Base-by-base conservation (phyloP, 2,113 vertebrate species). In the Phrynosoma blainvillii region DNA sequence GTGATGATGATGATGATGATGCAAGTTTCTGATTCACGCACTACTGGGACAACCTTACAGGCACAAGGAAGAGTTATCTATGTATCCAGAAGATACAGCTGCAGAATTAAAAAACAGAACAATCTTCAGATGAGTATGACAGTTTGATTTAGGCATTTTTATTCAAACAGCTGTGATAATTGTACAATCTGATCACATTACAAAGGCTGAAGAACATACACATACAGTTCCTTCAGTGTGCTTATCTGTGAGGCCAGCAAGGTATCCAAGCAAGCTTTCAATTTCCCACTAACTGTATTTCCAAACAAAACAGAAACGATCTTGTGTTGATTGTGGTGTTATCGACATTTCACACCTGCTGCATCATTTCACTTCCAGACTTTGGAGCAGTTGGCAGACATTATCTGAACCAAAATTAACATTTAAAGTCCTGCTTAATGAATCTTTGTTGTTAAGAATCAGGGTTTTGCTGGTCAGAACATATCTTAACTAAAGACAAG, bases 391-490 rank as follows among this genome's bases (percentile, higher is more conserved):
- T 59, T 87, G 52, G 70, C 82, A 84, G 32, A 75, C 30, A 9
- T 20, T 47, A 65, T 52, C 65, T 78, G 54, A 42, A 27, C 0
- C 25, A 42, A 32, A 75, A 79, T 16, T 85, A 85, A 88, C 11
- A 71, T 8, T 42, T 73, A 71, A 36, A 42, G 0, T 0, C 1
- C 23, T 7, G 0, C 13, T 75, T 42, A 4, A 32, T 23, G 18
- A 56, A 25, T 91, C 14, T 25, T 0, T 1, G 1, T 83, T 76
- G 87, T 70, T 32, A 12, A 1, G 47, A 13, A 47, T 74, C 1
- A 16, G 16, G 73, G 13, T 27, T 62, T 75, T 82, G 18, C 27
- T 88, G 59, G 13, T 42, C 54, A 62, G 21, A 40, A 75, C 40
- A 73, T 21, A 59, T 36, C 52, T 74, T 59, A 71, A n/a, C 66